Base-by-base conservation (phyloP, 2,113 vertebrate genomes). In the Pluvialis apricaria region DNA sequence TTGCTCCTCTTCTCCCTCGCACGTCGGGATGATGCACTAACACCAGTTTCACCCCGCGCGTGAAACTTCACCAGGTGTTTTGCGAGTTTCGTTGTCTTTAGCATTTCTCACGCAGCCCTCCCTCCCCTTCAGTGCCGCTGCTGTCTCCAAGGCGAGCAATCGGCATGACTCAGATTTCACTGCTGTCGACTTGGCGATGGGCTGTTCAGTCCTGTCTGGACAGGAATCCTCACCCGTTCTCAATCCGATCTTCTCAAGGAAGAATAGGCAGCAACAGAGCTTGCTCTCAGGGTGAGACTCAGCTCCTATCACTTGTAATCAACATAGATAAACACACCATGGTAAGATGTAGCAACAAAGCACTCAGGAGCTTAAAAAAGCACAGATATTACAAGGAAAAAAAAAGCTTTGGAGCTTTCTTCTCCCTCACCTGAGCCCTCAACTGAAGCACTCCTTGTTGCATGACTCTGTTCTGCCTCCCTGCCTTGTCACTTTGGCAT, bases 201-300 rank as follows among this genome's bases (percentile, higher is more conserved):
- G 93, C 86, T 93, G 95, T 29, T 90, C 38, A 1, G 80, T 97
- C 97, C 96, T 97, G 97, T 64, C 96, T 28, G 89, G 96, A 17
- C 97, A 97, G 93, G 96, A 96, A 97, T 69, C 96, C 92, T 83
- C 95, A 81, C 11, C 86, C 68, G 6, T 78, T 79, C 94, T 86
- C 90, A 47, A 32, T 79, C 88, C 92, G 0, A 36, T 61, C 94
- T 91, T 78, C 94, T 77, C 51, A 22, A 64, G 95, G 96, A 62
- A 89, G 79, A 73, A 26, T 21, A 26, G 60, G 77, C 91, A 79
- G 90, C 80, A 68, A 55, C 61, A 32, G 57, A 40, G 49, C 72
- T n/a, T 3, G 36, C 36, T 80, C 79, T 66, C 52, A 7, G 83
- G 65, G 69, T 45, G 64, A 92, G 80, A 88, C 57, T 62, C 68